These are phyloP conservation scores for Myotis myotis DNA, from an alignment of 2,797 vertebrate genomes.

Conservation along the genomic window DNA sequence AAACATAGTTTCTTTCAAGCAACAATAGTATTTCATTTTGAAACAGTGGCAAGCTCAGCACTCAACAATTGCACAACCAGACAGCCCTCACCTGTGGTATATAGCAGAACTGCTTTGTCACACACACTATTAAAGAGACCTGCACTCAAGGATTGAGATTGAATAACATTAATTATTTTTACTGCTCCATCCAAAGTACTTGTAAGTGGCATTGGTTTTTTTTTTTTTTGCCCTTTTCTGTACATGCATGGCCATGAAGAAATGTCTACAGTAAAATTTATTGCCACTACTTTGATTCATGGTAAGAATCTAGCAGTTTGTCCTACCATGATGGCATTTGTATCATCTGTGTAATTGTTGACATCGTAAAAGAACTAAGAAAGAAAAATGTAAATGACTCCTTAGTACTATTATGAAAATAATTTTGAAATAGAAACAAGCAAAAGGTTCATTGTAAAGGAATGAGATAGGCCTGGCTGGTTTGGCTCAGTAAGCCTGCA, in stretches of 20 bases:
- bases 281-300: background rate
- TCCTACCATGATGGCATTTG: background rate
- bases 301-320: background rate
- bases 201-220: background rate
- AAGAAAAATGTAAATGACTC: background rate
- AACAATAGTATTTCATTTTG: background rate
- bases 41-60: background rate
- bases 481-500: too few relatives aligned
- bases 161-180: background rate
- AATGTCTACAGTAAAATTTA: background rate
- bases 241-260: background rate
- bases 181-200: background rate
- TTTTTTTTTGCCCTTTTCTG: background rate
- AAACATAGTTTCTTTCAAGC: slow-evolving; percentile 1
- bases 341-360: background rate
- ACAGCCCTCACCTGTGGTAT: background rate
- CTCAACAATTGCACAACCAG: background rate
- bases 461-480: background rate
- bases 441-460: background rate
- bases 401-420: background rate
- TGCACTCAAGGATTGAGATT: background rate
- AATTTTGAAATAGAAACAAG: background rate
- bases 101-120: background rate
- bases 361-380: background rate
- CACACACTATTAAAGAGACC: background rate